Base-by-base conservation (phyloP, 2,113 vertebrate species). In the Ornithorhynchus anatinus region DNA sequence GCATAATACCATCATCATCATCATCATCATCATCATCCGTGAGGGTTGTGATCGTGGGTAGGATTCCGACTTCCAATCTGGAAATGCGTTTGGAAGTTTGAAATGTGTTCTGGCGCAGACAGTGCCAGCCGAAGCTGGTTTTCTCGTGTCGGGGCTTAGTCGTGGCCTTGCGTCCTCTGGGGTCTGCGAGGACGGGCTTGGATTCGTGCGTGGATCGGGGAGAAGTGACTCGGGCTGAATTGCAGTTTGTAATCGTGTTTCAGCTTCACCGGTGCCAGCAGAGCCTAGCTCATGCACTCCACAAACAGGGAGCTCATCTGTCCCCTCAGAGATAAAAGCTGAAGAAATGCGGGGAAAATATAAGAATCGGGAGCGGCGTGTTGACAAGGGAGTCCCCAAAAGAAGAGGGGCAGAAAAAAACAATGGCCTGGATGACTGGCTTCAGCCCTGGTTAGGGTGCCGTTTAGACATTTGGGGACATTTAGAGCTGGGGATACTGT, bases 91-190 rank as follows among this genome's bases (percentile, higher is more conserved):
- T 72, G 76, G 31, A 79, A 84, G 72, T 90, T 85, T 79, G 78
- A 87, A 85, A 86, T 84, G 77, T 88, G 76, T 84, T 89, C 73
- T 72, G 58, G 72, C 61, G 33, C 61, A 88, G 78, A 84, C 77
- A 88, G 85, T 83, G 81, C 77, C 79, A 16, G 53, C 59, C 63
- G 59, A 71, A 86, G 60, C 72, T 85, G 29, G 36, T 67, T 84
- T 65, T 76, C 58, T 78, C 20, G 17, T 63, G 47, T 53, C 69
- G 40, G 75, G 81, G 84, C 86, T 90, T 89, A 89, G 86, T 91
- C 89, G 89, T 64, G n/a, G 52, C 75, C 82, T 59, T 40, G 25
- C 65, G 69, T 89, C 86, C 79, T 53, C n/a, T 62, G 22, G 75
- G 72, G 51, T 77, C 45, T 62, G 68, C 70, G 79, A 77, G 82